phyloP scores from a whole-genome alignment of 2,113 vertebrate species.

The Urocynchramus pylzowi region DNA sequence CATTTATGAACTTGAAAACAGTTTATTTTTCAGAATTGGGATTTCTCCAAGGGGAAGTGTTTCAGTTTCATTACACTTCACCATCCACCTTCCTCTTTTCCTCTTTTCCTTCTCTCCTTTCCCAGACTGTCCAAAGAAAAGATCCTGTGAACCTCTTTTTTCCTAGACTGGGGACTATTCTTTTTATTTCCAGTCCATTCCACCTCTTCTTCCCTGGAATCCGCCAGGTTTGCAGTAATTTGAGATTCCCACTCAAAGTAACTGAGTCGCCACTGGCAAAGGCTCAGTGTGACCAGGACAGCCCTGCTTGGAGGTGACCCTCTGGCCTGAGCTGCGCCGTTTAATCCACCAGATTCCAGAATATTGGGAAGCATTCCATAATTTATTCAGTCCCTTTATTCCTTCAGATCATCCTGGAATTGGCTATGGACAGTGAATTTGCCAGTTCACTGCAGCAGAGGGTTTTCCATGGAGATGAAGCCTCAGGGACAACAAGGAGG shows the following conservation, averaged over 20 bases:
- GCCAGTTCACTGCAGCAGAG: background rate
- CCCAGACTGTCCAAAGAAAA: background rate
- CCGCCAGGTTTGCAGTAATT: slow-evolving; percentile 27
- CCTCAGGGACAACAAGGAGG: background rate
- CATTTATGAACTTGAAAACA: background rate
- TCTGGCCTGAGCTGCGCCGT: background rate
- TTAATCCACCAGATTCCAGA: background rate
- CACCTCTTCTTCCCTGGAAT: background rate
- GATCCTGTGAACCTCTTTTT: background rate
- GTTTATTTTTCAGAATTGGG: background rate
- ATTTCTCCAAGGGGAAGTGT: background rate
- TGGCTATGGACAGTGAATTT: background rate
- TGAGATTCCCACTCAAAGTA: slow-evolving; percentile 45
- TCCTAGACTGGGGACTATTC: background rate
- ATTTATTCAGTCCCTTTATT: background rate
- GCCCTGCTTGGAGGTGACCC: slow-evolving; percentile 50
- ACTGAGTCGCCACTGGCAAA: slow-evolving; percentile 40
- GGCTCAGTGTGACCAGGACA: background rate
- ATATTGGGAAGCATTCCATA: background rate
- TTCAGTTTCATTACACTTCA: background rate
- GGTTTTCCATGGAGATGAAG: background rate
- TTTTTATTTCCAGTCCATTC: slow-evolving; percentile 27
- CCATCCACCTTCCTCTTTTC: background rate
- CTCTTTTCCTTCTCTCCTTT: background rate
- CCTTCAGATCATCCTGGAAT: background rate